phyloP scores from a whole-genome alignment of 2,888 invertebrate species.

The Noctua fimbriata region DNA sequence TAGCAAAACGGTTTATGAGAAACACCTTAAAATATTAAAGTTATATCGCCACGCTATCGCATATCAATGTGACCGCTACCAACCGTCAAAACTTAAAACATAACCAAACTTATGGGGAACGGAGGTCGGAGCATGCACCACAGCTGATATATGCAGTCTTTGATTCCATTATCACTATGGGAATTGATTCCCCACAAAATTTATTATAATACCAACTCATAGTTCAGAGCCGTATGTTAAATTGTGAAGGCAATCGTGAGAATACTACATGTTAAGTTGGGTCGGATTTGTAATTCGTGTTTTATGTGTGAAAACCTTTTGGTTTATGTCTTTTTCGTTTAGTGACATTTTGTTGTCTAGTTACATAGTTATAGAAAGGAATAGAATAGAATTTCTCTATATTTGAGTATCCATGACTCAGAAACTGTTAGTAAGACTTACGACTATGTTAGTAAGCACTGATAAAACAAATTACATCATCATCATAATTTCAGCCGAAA shows the following conservation, averaged over 20 bases:
- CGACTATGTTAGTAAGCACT: no score
- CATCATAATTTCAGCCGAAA: no score
- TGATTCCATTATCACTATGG: conserved; percentile 71
- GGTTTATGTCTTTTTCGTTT: conserved; percentile 35
- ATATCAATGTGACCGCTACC: not conserved
- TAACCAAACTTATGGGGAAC: conserved; percentile 69
- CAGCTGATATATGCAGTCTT: conserved; percentile 71
- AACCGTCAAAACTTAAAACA: conserved; percentile 62
- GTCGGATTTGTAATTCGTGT: conserved; percentile 35
- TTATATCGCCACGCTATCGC: conserved; percentile 20
- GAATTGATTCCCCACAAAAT: conserved; percentile 64
- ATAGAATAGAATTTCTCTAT: no score
- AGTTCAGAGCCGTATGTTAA: conserved; percentile 48
- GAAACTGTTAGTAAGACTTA: no score
- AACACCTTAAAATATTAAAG: not conserved
- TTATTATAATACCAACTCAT: conserved; percentile 55
- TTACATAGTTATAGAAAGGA: no score
- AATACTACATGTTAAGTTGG: conserved; percentile 39
- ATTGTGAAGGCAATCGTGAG: conserved; percentile 48
- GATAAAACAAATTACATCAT: no score
- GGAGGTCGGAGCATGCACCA: conserved; percentile 64
- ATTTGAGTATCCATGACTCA: no score
- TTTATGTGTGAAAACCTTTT: conserved; percentile 54
- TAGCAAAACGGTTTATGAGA: not conserved
- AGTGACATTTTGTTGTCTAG: conserved; percentile 10